These are phyloP conservation scores for Pardalotus punctatus DNA, from an alignment of 2,113 vertebrate species.

Conservation along the genomic window DNA sequence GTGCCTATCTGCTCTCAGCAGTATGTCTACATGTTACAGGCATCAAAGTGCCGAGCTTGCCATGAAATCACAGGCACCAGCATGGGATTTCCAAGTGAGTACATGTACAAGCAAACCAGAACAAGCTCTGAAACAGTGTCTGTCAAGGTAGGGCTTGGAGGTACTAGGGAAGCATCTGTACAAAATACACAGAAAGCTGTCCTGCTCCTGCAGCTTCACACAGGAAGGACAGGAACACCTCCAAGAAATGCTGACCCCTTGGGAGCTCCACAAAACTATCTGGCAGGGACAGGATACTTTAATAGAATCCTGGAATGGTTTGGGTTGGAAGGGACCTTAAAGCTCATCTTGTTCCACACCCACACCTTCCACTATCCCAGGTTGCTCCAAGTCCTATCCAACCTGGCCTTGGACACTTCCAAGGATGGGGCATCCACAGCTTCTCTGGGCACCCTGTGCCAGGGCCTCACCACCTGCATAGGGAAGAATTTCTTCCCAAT, in stretches of 20 bases:
- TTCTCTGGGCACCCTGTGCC: not conserved
- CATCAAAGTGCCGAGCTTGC: not conserved
- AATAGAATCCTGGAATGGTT: not conserved
- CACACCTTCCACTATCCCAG: not conserved
- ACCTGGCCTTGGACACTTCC: not conserved
- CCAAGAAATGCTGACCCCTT: not conserved
- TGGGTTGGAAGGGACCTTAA: not conserved
- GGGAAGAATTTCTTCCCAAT: not conserved
- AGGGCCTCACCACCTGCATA: rapidly evolving
- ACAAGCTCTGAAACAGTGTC: not conserved
- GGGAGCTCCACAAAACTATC: not conserved
- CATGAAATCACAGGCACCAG: not conserved
- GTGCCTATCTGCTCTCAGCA: not conserved
- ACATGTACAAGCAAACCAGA: rapidly evolving
- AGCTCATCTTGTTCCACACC: not conserved
- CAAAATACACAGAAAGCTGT: rapidly evolving
- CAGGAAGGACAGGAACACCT: not conserved
- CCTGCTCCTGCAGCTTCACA: not conserved
- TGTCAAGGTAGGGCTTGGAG: not conserved
- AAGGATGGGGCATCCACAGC: not conserved
- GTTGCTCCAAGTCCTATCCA: rapidly evolving
- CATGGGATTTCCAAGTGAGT: not conserved
- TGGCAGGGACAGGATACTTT: not conserved
- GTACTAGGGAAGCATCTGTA: not conserved
- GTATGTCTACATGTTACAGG: rapidly evolving